phyloP scores from a whole-genome alignment of 2,113 vertebrate species.

The Misgurnus anguillicaudatus region DNA sequence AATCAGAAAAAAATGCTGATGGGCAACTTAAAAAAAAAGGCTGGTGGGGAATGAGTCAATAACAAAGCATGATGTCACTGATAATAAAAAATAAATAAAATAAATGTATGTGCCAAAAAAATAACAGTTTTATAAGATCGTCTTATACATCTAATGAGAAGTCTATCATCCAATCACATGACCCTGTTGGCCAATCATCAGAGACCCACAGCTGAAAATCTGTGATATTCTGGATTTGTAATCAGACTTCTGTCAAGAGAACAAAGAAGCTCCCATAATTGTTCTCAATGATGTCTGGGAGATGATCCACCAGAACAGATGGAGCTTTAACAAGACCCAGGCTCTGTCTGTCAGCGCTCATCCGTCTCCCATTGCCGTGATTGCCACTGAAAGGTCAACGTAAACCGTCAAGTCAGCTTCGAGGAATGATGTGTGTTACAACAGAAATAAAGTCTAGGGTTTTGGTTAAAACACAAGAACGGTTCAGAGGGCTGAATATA shows the following conservation, averaged over 20 bases:
- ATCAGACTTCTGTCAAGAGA: slow-evolving; percentile 20
- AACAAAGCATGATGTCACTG: too few species aligned
- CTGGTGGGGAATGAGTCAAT: too few species aligned
- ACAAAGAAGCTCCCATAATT: slow-evolving; percentile 31
- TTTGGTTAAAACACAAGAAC: slow-evolving; percentile 1
- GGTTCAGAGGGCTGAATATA: slow-evolving; percentile 2
- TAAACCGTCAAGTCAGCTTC: not conserved
- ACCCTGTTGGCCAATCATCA: too few species aligned
- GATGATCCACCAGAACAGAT: slow-evolving; percentile 23
- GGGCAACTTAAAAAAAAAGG: too few species aligned
- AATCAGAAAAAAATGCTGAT: too few species aligned
- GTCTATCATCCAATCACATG: too few species aligned
- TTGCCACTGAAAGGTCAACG: not conserved
- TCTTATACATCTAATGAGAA: too few species aligned
- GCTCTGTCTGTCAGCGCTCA: slow-evolving; percentile 21
- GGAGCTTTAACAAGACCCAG: not conserved
- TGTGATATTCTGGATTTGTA: slow-evolving; percentile 29
- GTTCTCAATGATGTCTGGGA: slow-evolving; percentile 15
- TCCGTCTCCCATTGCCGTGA: slow-evolving; percentile 8
- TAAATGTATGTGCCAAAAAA: too few species aligned
- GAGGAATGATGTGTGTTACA: slow-evolving; percentile 16
- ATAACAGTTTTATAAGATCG: too few species aligned
- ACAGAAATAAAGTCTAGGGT: slow-evolving; percentile 27
- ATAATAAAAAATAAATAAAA: too few species aligned
- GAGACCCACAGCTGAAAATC: too few species aligned